Percentiles rank a stretch among this genome's conserved stretches.
These are phyloP conservation scores for Gastrophysa polygoni DNA, from an alignment of 2,888 invertebrate species.

Conservation along the genomic window DNA sequence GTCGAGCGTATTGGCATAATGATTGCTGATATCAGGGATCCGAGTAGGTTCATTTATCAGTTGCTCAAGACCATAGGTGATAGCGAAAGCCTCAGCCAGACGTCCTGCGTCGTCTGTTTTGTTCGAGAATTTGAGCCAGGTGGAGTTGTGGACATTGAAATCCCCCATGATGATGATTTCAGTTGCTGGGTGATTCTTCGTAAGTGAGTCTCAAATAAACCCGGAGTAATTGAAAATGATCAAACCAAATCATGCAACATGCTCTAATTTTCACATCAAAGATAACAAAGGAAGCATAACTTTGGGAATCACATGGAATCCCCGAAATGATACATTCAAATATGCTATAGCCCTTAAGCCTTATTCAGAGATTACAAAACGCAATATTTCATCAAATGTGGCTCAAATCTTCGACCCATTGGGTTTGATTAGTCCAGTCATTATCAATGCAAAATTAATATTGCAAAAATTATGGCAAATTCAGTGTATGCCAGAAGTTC, in stretches of 20 bases:
- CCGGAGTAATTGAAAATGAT: not conserved
- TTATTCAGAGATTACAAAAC: conserved; percentile 20
- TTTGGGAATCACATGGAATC: conserved; percentile 29
- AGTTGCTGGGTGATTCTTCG: too few species aligned
- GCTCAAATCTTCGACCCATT: conserved; percentile 34
- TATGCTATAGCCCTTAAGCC: conserved; percentile 11
- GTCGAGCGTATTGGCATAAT: too few species aligned
- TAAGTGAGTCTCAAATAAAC: not conserved
- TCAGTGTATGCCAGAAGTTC: not conserved
- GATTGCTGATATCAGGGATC: too few species aligned
- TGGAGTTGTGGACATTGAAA: too few species aligned
- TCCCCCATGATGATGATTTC: too few species aligned
- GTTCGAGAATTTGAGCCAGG: too few species aligned
- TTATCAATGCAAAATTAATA: conserved; percentile 31
- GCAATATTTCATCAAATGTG: conserved; percentile 26
- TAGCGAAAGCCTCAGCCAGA: too few species aligned
- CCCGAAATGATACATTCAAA: conserved; percentile 23
- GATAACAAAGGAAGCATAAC: conserved; percentile 24
- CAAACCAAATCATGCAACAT: not conserved
- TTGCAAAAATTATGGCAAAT: conserved; percentile 21
- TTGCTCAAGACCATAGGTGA: too few species aligned
- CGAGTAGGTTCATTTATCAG: too few species aligned
- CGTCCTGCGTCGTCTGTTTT: too few species aligned
- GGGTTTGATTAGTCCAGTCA: conserved; percentile 31
- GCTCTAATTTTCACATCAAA: conserved; percentile 5